Evolutionary conservation across 2,888 invertebrate species (phyloP).

Genomic region (Resseliella maxima): DNA sequence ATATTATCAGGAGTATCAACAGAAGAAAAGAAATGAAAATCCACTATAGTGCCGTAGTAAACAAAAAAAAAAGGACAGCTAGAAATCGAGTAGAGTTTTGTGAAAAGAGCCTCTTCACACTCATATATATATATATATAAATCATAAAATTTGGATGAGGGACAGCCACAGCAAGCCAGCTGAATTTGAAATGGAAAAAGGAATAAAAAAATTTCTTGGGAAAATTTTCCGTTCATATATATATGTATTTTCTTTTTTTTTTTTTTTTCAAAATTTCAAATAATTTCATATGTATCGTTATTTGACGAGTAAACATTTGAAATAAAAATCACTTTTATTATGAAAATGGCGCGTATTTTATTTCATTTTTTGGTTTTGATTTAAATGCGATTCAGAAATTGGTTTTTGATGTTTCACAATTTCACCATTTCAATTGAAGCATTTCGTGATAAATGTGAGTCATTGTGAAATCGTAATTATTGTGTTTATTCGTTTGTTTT

Average conservation of each 20-base stretch:
- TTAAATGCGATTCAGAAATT: too few species aligned
- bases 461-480: background rate
- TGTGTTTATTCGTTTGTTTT: too few species aligned
- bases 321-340: constrained; percentile 49
- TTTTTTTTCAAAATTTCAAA: background rate
- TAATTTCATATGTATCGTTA: background rate
- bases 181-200: background rate
- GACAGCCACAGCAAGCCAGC: background rate
- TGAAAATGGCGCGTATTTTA: background rate
- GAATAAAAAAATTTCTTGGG: background rate
- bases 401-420: too few species aligned
- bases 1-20: background rate
- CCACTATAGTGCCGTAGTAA: constrained; percentile 12
- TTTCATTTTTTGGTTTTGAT: too few species aligned
- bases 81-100: background rate
- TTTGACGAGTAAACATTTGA: background rate
- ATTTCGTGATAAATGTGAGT: too few species aligned
- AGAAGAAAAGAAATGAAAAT: background rate
- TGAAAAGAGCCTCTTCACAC: background rate
- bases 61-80: background rate
- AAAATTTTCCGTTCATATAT: background rate
- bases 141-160: background rate
- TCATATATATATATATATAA: background rate
- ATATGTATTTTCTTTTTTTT: too few species aligned
- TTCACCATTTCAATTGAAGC: too few species aligned